Evolutionary conservation across 1,140 invertebrate genomes (phyloP).

Genomic region (Papilio machaon): DNA sequence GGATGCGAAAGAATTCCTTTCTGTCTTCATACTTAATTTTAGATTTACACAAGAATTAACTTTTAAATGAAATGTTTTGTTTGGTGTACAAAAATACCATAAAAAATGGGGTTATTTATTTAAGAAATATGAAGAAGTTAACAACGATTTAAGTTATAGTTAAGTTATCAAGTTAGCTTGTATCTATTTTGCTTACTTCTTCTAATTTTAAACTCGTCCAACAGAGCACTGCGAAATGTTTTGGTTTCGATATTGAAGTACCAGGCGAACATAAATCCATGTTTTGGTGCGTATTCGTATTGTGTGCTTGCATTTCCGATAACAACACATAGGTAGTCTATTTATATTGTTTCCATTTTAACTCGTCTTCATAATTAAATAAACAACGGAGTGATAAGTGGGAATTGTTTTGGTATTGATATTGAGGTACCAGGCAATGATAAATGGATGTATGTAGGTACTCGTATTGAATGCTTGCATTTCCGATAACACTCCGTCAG

Average conservation of each 20-base stretch:
- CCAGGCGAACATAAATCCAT: slow-evolving; percentile 57
- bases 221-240: not conserved
- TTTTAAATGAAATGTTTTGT: too few relatives aligned
- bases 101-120: too few relatives aligned
- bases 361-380: not conserved
- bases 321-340: too few relatives aligned
- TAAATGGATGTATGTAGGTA: slow-evolving; percentile 50
- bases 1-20: slow-evolving; percentile 56
- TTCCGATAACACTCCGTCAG: slow-evolving; percentile 62
- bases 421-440: slow-evolving; percentile 51
- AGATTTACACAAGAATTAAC: too few relatives aligned
- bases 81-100: too few relatives aligned
- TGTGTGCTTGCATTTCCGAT: slow-evolving; percentile 43
- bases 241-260: slow-evolving; percentile 9
- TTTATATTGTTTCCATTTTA: not conserved
- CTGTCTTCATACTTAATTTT: slow-evolving; percentile 39
- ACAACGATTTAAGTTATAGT: too few relatives aligned
- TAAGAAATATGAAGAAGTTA: too few relatives aligned
- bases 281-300: slow-evolving; percentile 36
- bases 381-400: not conserved
- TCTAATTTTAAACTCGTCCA: too few relatives aligned
- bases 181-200: too few relatives aligned
- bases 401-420: slow-evolving; percentile 19
- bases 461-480: slow-evolving; percentile 3
- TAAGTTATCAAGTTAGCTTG: too few relatives aligned